A percentile compares a stretch with the other conserved stretches of the same genome.
phyloP scores from a whole-genome alignment of 2,113 vertebrate species.

The Caretta caretta region DNA sequence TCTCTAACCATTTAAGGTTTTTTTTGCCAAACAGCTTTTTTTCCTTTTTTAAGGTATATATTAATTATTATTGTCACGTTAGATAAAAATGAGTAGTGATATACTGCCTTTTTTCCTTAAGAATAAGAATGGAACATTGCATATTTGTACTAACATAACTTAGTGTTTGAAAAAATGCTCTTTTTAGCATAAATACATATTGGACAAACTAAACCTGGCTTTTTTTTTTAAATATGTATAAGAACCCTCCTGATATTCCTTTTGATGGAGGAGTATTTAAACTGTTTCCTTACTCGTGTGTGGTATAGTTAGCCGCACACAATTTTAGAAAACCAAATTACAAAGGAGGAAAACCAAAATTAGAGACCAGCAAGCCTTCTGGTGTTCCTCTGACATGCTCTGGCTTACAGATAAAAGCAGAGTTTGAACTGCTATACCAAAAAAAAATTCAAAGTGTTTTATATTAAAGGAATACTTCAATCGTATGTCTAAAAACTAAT shows the following conservation, averaged over 20 bases:
- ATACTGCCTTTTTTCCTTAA: background rate
- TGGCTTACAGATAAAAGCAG: constrained; percentile 1
- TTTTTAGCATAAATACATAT: background rate
- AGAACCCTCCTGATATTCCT: background rate
- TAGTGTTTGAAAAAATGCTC: background rate
- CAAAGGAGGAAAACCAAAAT: background rate
- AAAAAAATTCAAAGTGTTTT: constrained; percentile 4
- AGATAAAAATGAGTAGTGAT: background rate
- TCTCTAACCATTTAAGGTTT: background rate
- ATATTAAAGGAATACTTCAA: constrained; percentile 1
- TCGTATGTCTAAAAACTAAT: background rate
- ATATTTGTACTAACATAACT: background rate
- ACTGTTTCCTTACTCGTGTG: background rate
- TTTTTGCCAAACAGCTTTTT: background rate
- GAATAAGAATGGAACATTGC: background rate
- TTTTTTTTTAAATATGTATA: background rate
- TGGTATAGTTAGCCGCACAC: background rate
- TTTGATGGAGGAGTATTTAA: background rate
- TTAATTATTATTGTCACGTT: background rate
- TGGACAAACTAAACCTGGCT: background rate
- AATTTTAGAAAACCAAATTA: background rate
- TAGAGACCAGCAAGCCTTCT: background rate
- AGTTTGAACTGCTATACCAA: background rate
- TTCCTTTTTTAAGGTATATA: background rate
- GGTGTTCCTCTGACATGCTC: background rate